Conservation (phyloP, 1,140 invertebrate genomes). For the Melanaphis sacchari region DNA sequence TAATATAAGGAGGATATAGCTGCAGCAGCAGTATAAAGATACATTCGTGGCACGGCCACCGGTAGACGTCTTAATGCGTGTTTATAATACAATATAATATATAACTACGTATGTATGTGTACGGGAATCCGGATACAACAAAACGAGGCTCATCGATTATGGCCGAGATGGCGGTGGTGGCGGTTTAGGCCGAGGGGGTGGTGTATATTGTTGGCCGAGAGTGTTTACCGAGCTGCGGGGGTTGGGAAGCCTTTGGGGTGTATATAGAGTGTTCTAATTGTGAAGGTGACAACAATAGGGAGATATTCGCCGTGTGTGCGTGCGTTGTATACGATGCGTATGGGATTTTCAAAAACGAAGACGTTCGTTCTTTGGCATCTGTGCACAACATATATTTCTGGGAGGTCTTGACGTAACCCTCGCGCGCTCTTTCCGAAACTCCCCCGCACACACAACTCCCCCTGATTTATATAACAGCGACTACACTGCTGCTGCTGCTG, state of each 20-base stretch:
- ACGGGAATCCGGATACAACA: conserved; percentile 43
- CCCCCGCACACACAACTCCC: not conserved
- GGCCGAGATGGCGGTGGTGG: conserved; percentile 28
- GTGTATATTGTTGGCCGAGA: conserved; percentile 43
- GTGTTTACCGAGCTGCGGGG: conserved; percentile 55
- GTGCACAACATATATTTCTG: conserved; percentile 8
- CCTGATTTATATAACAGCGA: not conserved
- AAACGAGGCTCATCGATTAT: conserved; percentile 53
- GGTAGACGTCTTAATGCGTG: conserved; percentile 47
- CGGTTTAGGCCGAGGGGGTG: not conserved
- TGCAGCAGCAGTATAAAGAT: not conserved
- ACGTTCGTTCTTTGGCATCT: conserved; percentile 40
- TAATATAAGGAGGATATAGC: not conserved
- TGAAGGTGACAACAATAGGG: conserved; percentile 52
- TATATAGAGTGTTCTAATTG: conserved; percentile 45
- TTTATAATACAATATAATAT: not conserved
- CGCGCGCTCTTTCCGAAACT: not conserved
- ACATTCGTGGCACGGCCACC: conserved; percentile 23
- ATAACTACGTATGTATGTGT: not conserved
- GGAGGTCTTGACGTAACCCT: conserved; percentile 55
- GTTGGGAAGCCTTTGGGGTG: not conserved
- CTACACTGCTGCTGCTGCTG: too few species aligned
- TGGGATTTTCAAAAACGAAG: conserved; percentile 36
- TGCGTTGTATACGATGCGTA: not conserved
- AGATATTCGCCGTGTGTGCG: conserved; percentile 11